Evolutionary conservation across 2,797 vertebrate species (phyloP).

Genomic region (Decapterus maruadsi): DNA sequence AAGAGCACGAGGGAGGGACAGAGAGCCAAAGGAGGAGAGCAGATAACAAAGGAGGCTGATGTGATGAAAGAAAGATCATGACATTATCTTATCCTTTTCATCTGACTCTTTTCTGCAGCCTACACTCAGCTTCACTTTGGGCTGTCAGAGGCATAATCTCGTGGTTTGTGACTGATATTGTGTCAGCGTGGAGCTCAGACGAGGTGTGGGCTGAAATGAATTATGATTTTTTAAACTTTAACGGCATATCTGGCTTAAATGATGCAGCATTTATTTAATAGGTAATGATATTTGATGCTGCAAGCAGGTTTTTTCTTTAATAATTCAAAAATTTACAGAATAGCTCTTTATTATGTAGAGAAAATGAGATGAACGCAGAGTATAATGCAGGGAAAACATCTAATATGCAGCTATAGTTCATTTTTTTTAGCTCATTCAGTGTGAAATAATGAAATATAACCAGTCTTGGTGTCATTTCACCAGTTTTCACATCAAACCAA

Average conservation of each 20-base stretch:
- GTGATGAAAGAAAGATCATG: conserved; percentile 74
- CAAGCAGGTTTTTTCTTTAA: not conserved
- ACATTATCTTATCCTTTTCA: conserved; percentile 73
- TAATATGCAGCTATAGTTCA: not conserved
- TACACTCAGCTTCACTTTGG: conserved; percentile 32
- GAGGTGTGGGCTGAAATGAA: not conserved
- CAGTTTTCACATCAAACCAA: conserved; percentile 13
- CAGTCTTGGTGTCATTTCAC: not conserved
- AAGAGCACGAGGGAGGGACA: conserved; percentile 43
- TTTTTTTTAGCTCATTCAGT: not conserved
- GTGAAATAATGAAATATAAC: not conserved
- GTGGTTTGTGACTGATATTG: conserved; percentile 10
- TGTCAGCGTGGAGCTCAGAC: conserved; percentile 29
- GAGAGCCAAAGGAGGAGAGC: conserved; percentile 32
- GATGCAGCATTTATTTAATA: not conserved
- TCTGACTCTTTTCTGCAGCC: conserved; percentile 54
- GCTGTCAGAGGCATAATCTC: conserved; percentile 39
- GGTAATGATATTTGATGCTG: not conserved
- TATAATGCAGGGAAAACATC: not conserved
- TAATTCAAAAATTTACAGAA: not conserved
- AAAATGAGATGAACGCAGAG: not conserved
- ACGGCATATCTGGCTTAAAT: not conserved
- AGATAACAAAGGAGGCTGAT: conserved; percentile 68
- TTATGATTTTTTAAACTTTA: conserved; percentile 12
- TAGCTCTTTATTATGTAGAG: not conserved